These are phyloP conservation scores for Acronicta leporina DNA, from an alignment of 2,888 invertebrate genomes.

Conservation along the genomic window DNA sequence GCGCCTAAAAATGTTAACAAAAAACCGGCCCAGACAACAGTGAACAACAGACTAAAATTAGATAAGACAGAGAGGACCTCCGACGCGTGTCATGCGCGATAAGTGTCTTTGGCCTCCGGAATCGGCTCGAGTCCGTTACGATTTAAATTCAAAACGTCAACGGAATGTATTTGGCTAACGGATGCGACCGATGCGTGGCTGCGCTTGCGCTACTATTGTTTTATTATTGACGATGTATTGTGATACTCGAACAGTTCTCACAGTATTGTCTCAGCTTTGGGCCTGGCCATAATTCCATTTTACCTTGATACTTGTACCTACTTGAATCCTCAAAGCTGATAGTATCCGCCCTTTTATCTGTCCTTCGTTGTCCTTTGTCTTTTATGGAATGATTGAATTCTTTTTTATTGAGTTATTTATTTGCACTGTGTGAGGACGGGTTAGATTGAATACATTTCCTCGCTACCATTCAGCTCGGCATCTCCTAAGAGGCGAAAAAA, in stretches of 20 bases:
- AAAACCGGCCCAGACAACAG: conserved; percentile 51
- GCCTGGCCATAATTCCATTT: conserved; percentile 23
- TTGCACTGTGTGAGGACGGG: no score
- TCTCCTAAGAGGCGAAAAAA: no score
- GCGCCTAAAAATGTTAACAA: conserved; percentile 43
- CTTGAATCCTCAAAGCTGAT: no score
- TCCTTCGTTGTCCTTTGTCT: no score
- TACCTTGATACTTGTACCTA: no score
- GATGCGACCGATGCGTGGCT: conserved; percentile 59
- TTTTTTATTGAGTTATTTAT: no score
- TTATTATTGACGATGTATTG: conserved; percentile 54
- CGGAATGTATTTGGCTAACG: conserved; percentile 73
- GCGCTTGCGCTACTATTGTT: conserved; percentile 55
- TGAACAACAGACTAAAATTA: conserved; percentile 49
- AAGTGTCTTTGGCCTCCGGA: conserved; percentile 69
- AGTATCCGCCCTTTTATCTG: no score
- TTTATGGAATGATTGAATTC: no score
- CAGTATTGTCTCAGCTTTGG: conserved; percentile 45
- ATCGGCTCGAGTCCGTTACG: conserved; percentile 69
- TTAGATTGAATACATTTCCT: no score
- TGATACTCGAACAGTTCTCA: conserved; percentile 44
- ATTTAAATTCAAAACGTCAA: conserved; percentile 80
- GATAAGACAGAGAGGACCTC: conserved; percentile 56
- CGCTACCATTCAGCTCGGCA: no score
- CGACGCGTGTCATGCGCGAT: conserved; percentile 57